phyloP scores from a whole-genome alignment of 2,797 vertebrate species.

The Danionella dracula region DNA sequence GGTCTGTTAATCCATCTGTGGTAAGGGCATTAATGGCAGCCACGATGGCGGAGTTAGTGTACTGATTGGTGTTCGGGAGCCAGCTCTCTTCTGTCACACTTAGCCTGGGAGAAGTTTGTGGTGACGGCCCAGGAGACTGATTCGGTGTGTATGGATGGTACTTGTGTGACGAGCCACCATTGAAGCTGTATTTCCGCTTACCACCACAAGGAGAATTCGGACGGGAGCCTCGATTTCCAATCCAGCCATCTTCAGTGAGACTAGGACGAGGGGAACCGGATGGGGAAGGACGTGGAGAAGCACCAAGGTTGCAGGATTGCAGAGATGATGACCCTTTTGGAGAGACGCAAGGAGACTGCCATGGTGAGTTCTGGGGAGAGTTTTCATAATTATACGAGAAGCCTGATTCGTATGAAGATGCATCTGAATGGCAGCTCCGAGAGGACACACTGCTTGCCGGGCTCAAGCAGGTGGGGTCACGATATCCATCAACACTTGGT shows the following conservation, averaged over 20 bases:
- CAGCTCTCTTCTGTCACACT: constrained; percentile 87
- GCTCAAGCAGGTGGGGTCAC: constrained; percentile 91
- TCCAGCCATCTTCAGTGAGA: constrained; percentile 84
- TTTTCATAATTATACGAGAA: constrained; percentile 87
- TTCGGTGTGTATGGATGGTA: constrained; percentile 80
- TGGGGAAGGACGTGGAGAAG: constrained; percentile 83
- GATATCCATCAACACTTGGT: constrained; percentile 83
- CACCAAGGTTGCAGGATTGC: constrained; percentile 69
- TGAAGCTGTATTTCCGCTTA: constrained; percentile 90
- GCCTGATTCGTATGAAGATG: constrained; percentile 90
- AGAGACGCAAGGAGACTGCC: constrained; percentile 94
- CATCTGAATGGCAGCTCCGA: constrained; percentile 92
- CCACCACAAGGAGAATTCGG: constrained; percentile 85
- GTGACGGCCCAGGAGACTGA: constrained; percentile 82
- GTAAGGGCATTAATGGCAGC: constrained; percentile 94
- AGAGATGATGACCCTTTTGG: constrained; percentile 84
- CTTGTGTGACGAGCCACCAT: constrained; percentile 64
- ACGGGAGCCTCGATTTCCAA: constrained; percentile 73
- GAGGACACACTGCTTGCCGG: constrained; percentile 95
- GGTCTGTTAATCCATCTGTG: constrained; percentile 83
- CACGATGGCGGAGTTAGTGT: constrained; percentile 94
- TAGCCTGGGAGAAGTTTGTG: constrained; percentile 82
- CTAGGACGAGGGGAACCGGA: constrained; percentile 80
- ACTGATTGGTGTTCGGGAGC: constrained; percentile 90
- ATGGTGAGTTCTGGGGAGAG: constrained; percentile 92